These are phyloP conservation scores for Hemithea aestivaria DNA, from an alignment of 2,888 invertebrate genomes.

Conservation along the genomic window DNA sequence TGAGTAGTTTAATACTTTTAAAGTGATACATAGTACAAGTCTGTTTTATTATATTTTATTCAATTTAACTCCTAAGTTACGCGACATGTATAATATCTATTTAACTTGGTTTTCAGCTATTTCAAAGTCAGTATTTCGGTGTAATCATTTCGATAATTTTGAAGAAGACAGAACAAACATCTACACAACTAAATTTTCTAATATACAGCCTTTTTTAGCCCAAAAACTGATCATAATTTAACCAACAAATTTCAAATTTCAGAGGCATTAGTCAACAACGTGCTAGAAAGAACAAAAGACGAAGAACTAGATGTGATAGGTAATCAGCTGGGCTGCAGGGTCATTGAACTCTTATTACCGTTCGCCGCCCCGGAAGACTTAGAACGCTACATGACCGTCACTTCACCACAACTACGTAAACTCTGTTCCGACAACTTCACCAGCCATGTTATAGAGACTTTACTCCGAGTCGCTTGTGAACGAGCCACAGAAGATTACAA, in stretches of 20 bases:
- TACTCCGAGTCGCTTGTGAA: constrained; percentile 78
- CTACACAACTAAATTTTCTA: too few species aligned
- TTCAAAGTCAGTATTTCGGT: too few species aligned
- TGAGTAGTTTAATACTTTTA: constrained; percentile 47
- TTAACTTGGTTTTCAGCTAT: too few species aligned
- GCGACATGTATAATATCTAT: too few species aligned
- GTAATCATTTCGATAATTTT: too few species aligned
- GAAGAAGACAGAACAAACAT: too few species aligned
- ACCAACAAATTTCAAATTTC: constrained; percentile 41
- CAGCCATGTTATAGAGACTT: constrained; percentile 87
- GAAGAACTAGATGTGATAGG: constrained; percentile 86
- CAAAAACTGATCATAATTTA: too few species aligned
- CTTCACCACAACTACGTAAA: constrained; percentile 83
- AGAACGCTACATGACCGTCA: constrained; percentile 80
- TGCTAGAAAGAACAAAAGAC: constrained; percentile 83
- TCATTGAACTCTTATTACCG: constrained; percentile 86
- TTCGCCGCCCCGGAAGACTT: constrained; percentile 82
- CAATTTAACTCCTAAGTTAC: too few species aligned
- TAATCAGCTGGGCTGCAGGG: constrained; percentile 89
- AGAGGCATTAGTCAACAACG: constrained; percentile 86
- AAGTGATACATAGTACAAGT: not conserved
- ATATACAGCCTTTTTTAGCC: too few species aligned
- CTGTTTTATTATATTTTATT: too few species aligned
- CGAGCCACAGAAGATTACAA: constrained; percentile 68
- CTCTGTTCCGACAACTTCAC: constrained; percentile 87